phyloP scores from a whole-genome alignment of 1,140 invertebrate genomes.

The Papilio machaon region DNA sequence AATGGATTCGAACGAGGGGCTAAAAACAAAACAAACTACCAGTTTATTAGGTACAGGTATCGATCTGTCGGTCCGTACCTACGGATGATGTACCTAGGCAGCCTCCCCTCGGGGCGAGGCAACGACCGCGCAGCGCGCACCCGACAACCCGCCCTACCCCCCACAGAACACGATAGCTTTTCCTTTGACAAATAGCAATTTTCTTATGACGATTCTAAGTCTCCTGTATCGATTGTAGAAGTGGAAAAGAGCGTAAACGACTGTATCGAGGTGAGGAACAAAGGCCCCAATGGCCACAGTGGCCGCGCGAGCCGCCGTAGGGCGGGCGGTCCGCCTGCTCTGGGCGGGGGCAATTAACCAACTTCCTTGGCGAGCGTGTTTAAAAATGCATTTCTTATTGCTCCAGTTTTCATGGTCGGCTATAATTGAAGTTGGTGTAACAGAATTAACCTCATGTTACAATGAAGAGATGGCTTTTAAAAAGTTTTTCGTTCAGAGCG shows the following conservation, averaged over 20 bases:
- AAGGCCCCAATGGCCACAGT: constrained; percentile 57
- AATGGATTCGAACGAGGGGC: constrained; percentile 41
- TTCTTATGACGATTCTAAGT: constrained; percentile 74
- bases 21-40: constrained; percentile 64
- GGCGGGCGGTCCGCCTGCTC: constrained; percentile 66
- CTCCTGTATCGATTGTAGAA: constrained; percentile 57
- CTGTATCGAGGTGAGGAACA: constrained; percentile 55
- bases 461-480: constrained; percentile 24
- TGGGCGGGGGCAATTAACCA: constrained; percentile 75
- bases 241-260: constrained; percentile 73
- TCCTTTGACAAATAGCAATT: constrained; percentile 51
- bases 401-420: constrained; percentile 53
- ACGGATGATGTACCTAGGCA: constrained; percentile 74
- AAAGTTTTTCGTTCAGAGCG: neutral
- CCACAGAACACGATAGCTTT: constrained; percentile 53
- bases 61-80: constrained; percentile 71
- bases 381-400: constrained; percentile 71
- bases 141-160: constrained; percentile 50
- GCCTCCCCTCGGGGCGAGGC: constrained; percentile 61
- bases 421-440: constrained; percentile 41
- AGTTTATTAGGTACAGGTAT: constrained; percentile 65
- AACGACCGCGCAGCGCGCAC: constrained; percentile 56
- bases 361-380: constrained; percentile 56
- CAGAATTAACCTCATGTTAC: constrained; percentile 37
- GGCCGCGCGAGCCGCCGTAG: constrained; percentile 45